Base-by-base conservation (phyloP, 23 tunicate species). In the Trididemnum miniatum region DNA sequence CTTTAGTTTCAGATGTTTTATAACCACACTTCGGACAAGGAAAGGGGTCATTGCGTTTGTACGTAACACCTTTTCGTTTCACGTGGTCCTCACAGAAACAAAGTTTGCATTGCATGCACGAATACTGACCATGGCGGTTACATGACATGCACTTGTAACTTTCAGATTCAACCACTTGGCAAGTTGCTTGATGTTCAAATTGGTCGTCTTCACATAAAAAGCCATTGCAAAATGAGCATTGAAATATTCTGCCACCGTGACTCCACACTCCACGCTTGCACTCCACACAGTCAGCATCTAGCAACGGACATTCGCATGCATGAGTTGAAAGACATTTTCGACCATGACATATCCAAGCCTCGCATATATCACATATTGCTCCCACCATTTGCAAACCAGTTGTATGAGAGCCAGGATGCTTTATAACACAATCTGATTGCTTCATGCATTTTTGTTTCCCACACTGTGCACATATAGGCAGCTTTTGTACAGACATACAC, bases 361-460 rank as follows among this genome's bases (percentile, higher is more conserved):
- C 99, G 71, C 99, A 95, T 4, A 85, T 86, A 82, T 95, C 99
- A 78, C 99, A 95, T 35, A 95, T 85, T 1, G 99, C 99, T 0
- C 99, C 99, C 32, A 89, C 96, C 89, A 86, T 87, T 44, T 81
- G 67, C 91, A 87, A 81, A 18, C 91, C 91, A 27, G 92, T 87
- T n/a, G 85, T 67, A 50, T 92, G 89, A 0, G 72, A 77, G 22
- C 89, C 81, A 38, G 85, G 76, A 62, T 92, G 97, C 50, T 72
- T 92, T 5, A 92, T 71, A 35, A 87, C 82, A 79, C 97, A 92
- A 35, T 92, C 97, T 3, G 97, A 92, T 36, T 84, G 20, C 38
- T 92, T 92, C 94, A 88, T 88, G 65, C 97, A 92, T 79, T 92
- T 92, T 65, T 92, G 97, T 34, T 92, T 92, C n/a, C 92, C 92